Base-by-base conservation (phyloP, 2,797 vertebrate species). In the Thaleichthys pacificus region DNA sequence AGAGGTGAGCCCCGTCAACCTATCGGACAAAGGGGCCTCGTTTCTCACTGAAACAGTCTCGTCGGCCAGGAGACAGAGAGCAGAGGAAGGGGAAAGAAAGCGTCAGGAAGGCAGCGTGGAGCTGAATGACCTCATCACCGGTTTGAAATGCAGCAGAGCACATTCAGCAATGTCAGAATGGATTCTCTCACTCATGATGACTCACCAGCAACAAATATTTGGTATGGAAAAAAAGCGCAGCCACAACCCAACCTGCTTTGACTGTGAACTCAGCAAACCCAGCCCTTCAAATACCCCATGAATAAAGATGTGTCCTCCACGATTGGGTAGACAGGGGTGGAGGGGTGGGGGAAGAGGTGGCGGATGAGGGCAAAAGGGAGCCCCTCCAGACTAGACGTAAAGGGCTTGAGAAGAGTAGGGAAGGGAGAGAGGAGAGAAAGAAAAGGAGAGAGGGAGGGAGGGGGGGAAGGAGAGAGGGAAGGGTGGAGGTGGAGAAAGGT, bases 121-220 rank as follows among this genome's bases (percentile, higher is more conserved):
- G 61, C 22, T 2, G 57, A 70, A 61, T 77, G 79, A 83, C 78
- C 68, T 84, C 80, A 73, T 76, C 73, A 28, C 56, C 28, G 24
- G 14, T 61, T 61, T 26, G 61, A 62, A 17, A 62, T 15, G 61
- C 26, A 24, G 67, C 79, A 17, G 61, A 75, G 73, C 75, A 73
- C 72, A 35, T 71, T 68, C 74, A 49, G 67, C 76, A 5, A 66
- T 35, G 69, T 73, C 71, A 70, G 19, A 21, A 72, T 77, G 49
- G 30, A 72, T 68, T 47, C 74, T 76, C 75, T 77, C 73, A 49
- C 51, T 72, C 72, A 68, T 47, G 58, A 2, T 69, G 74, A 81
- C 71, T 80, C 83, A 79, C 69, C 60, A 61, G 60, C 14, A 26
- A 61, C 60, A 61, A 60, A 61, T 61, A 61, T 61, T 61, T 61